These are phyloP conservation scores for Trichogramma dendrolimi DNA, from an alignment of 2,888 invertebrate species.

Conservation along the genomic window DNA sequence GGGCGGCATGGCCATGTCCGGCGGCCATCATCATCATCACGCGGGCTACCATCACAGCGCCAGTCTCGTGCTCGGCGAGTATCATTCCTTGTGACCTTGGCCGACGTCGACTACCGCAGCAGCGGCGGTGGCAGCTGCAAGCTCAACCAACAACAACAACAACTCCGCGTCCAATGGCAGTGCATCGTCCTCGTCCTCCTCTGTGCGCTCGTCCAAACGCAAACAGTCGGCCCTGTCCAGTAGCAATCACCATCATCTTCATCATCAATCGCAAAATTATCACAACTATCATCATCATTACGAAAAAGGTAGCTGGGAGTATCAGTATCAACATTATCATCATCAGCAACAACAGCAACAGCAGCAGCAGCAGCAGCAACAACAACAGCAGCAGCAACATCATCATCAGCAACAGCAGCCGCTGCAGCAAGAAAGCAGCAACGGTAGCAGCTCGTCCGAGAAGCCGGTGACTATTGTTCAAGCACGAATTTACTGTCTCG, in stretches of 20 bases:
- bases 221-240: not conserved
- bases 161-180: not conserved
- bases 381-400: constrained; percentile 11
- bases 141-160: not conserved
- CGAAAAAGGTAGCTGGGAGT: not conserved
- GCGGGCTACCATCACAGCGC: constrained; percentile 45
- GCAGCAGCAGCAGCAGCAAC: constrained; percentile 1
- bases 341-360: not conserved
- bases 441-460: not conserved
- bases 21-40: constrained; percentile 35
- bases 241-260: constrained; percentile 2
- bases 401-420: constrained; percentile 24
- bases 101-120: constrained; percentile 31
- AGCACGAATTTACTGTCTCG: constrained; percentile 28
- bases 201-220: not conserved
- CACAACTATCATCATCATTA: constrained; percentile 2
- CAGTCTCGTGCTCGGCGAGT: constrained; percentile 49
- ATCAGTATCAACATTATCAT: not conserved
- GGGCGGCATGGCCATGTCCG: constrained; percentile 50
- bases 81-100: constrained; percentile 52
- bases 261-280: not conserved
- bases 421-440: constrained; percentile 18
- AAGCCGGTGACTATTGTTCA: constrained; percentile 30
- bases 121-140: constrained; percentile 4
- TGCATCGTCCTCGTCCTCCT: constrained; percentile 7